These are phyloP conservation scores for Sesamia nonagrioides DNA, from an alignment of 1,140 invertebrate species.

Conservation along the genomic window DNA sequence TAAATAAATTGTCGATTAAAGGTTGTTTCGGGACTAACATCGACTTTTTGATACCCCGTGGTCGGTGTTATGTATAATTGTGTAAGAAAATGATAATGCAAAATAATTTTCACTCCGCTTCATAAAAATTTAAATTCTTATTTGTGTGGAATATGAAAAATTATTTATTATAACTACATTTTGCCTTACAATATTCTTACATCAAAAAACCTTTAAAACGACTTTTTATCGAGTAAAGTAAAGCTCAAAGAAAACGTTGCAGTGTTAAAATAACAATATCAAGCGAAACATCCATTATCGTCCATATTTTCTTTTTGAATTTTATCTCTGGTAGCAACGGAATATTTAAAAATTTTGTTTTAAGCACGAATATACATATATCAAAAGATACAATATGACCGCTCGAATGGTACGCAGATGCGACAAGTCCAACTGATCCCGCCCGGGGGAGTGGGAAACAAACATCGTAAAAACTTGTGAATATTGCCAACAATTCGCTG, in stretches of 20 bases:
- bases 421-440: conserved; percentile 71
- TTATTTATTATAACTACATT: conserved; percentile 26
- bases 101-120: conserved; percentile 2
- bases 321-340: conserved; percentile 40
- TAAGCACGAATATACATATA: conserved; percentile 64
- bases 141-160: conserved; percentile 3
- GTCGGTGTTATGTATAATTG: not conserved
- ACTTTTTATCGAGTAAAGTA: not conserved
- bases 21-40: not conserved
- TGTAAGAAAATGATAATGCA: not conserved
- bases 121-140: conserved; percentile 30
- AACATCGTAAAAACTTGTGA: conserved; percentile 79
- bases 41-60: not conserved
- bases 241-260: conserved; percentile 2
- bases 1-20: not conserved
- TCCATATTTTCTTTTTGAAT: conserved; percentile 44
- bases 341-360: conserved; percentile 55
- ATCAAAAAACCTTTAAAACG: conserved; percentile 18
- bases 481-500: conserved; percentile 73
- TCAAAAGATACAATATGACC: conserved; percentile 73
- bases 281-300: conserved; percentile 30
- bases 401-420: conserved; percentile 74
- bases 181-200: not conserved
- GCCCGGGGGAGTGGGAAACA: conserved; percentile 69
- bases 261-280: conserved; percentile 39